Evolutionary conservation across 2,888 invertebrate genomes (phyloP).

Genomic region (Dasypolia templi): DNA sequence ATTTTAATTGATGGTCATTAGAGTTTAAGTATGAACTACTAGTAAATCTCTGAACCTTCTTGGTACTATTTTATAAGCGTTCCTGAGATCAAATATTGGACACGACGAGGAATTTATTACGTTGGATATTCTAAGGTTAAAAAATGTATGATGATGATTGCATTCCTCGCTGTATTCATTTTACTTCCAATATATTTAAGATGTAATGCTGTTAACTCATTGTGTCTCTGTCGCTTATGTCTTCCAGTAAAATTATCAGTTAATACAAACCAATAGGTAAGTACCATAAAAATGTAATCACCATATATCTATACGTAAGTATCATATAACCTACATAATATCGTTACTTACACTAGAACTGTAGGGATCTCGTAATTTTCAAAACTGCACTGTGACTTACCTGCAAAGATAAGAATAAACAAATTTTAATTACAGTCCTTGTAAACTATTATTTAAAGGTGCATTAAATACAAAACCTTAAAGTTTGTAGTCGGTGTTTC

Average conservation of each 20-base stretch:
- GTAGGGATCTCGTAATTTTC: neutral
- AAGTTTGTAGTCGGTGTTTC: neutral
- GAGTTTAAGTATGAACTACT: constrained; percentile 65
- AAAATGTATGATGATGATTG: constrained; percentile 28
- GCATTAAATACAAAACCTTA: neutral
- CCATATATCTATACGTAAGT: too few relatives aligned
- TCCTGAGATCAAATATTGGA: constrained; percentile 48
- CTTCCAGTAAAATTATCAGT: constrained; percentile 20
- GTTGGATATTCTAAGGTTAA: constrained; percentile 36
- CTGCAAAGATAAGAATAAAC: constrained; percentile 37
- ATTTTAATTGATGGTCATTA: constrained; percentile 74
- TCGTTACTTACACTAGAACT: neutral
- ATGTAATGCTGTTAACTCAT: constrained; percentile 11
- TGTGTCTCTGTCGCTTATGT: constrained; percentile 17
- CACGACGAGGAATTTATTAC: constrained; percentile 32
- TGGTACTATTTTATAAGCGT: constrained; percentile 50
- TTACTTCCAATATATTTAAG: constrained; percentile 24
- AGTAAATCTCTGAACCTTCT: constrained; percentile 46
- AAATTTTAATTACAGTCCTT: neutral
- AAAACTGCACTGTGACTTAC: constrained; percentile 32
- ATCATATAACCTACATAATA: neutral
- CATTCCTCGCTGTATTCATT: constrained; percentile 9
- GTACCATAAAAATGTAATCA: neutral
- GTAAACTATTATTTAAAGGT: neutral
- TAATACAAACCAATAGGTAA: neutral